Evolutionary conservation across 2,797 vertebrate genomes (phyloP).

Genomic region (Anguilla obscura): DNA sequence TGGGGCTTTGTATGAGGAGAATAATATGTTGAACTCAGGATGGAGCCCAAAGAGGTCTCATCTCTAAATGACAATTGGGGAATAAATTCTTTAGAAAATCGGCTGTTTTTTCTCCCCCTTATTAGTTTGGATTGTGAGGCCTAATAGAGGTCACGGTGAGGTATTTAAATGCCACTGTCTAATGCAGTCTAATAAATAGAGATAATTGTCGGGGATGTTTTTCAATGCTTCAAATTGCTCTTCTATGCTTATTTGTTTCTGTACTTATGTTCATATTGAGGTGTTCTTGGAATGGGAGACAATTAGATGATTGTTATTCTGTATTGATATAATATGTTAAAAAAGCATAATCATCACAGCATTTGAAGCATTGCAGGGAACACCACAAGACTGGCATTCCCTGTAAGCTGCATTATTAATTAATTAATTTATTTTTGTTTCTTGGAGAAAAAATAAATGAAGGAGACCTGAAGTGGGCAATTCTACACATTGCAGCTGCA

Average conservation of each 20-base stretch:
- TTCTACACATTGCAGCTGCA: too few species aligned
- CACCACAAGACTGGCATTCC: background rate
- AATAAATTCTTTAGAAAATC: background rate
- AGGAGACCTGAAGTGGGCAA: too few species aligned
- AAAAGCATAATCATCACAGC: background rate
- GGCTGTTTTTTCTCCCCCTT: background rate
- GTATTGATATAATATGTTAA: background rate
- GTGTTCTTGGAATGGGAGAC: background rate
- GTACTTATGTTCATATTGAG: background rate
- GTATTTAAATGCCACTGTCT: constrained; percentile 18
- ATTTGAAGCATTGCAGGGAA: background rate
- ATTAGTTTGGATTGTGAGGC: constrained; percentile 4
- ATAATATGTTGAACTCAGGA: constrained; percentile 1
- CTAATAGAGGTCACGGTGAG: background rate
- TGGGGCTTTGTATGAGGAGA: background rate
- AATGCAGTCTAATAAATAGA: background rate
- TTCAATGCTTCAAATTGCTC: background rate
- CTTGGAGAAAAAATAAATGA: background rate
- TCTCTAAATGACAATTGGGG: constrained; percentile 7
- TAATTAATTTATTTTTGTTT: background rate
- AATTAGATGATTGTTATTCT: background rate
- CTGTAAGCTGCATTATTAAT: background rate
- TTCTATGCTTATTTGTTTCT: background rate
- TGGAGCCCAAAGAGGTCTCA: background rate
- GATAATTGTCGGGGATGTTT: background rate